Conservation (phyloP, 2,888 invertebrate species). For the Ennomos quercinarius region DNA sequence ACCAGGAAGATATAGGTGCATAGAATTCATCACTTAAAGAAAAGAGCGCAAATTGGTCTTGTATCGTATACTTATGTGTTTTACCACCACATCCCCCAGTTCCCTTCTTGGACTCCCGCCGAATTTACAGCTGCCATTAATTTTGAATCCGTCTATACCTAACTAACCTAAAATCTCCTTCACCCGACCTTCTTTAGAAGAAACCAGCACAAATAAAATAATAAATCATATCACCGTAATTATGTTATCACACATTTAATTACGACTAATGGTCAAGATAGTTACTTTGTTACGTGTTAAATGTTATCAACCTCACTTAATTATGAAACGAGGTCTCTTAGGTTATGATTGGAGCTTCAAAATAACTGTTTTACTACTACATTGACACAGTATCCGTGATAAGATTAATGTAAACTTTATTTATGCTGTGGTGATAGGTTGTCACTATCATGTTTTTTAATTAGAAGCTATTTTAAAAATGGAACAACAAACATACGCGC, state of each 20-base stretch:
- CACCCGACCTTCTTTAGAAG: no score
- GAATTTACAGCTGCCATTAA: no score
- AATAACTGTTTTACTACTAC: constrained; percentile 49
- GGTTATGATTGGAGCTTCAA: constrained; percentile 46
- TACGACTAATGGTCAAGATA: constrained; percentile 74
- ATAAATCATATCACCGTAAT: constrained; percentile 63
- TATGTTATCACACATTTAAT: constrained; percentile 72
- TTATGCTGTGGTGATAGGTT: not conserved
- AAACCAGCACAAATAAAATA: constrained; percentile 29
- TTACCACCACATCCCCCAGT: no score
- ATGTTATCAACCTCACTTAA: constrained; percentile 57
- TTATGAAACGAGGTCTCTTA: constrained; percentile 38
- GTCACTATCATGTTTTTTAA: not conserved
- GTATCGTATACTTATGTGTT: no score
- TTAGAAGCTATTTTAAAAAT: no score
- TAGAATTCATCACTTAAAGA: no score
- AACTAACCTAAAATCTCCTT: no score
- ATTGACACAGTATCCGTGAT: constrained; percentile 32
- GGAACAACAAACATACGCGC: no score
- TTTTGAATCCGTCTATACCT: no score
- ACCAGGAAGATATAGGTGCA: no score
- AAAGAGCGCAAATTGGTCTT: no score
- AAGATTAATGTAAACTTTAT: constrained; percentile 26
- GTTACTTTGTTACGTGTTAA: constrained; percentile 62
- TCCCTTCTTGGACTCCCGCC: no score